These are phyloP conservation scores for Crotophaga sulcirostris DNA, from an alignment of 2,113 vertebrate species.

Conservation along the genomic window DNA sequence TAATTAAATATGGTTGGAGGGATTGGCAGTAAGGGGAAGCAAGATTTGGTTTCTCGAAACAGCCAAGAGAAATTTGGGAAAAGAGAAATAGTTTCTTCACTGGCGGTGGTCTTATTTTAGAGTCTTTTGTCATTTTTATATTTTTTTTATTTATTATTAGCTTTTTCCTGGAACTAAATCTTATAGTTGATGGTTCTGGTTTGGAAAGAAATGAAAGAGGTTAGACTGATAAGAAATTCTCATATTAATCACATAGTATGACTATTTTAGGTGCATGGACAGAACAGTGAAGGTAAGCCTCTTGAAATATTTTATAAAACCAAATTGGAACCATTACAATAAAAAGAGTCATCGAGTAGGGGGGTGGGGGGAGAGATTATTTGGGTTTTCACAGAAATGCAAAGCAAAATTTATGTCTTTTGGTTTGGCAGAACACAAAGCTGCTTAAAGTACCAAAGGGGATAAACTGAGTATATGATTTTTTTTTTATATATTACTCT, in stretches of 20 bases:
- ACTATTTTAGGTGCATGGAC: background rate
- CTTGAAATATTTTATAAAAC: background rate
- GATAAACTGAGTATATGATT: background rate
- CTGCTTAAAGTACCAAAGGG: background rate
- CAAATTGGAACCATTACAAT: background rate
- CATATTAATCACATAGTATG: background rate
- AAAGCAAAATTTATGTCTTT: background rate
- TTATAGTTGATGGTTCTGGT: background rate
- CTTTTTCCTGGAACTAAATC: background rate
- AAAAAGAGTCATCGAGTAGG: background rate
- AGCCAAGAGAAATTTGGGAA: background rate
- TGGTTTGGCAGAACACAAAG: background rate
- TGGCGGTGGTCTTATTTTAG: background rate
- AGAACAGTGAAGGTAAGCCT: background rate
- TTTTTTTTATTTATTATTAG: background rate
- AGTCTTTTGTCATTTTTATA: background rate
- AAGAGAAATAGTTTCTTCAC: background rate
- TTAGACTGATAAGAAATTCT: background rate
- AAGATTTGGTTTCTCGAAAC: background rate
- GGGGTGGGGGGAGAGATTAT: background rate
- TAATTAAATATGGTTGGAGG: background rate
- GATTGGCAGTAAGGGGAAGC: background rate
- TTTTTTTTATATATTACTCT: background rate
- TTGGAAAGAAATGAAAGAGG: background rate
- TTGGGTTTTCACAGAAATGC: background rate